A percentile compares a stretch with the other conserved stretches of the same genome.
phyloP scores from a whole-genome alignment of 2,797 vertebrate genomes.

The Syndactyla subalaris region DNA sequence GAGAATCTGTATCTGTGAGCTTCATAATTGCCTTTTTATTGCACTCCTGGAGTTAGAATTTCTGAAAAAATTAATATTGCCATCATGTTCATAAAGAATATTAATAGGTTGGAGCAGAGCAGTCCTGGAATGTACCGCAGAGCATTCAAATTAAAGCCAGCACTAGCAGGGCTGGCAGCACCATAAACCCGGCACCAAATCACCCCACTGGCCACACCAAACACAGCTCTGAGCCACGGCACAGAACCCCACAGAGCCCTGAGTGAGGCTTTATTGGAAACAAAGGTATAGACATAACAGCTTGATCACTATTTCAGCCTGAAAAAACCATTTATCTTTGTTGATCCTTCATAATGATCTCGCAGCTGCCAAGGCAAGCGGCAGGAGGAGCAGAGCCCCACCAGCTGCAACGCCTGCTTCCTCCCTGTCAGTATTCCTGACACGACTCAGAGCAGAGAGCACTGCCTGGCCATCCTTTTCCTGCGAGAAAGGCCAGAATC shows the following conservation, averaged over 20 bases:
- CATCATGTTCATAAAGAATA: neutral
- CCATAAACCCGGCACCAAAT: neutral
- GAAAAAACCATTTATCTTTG: neutral
- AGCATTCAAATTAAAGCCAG: neutral
- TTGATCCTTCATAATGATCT: neutral
- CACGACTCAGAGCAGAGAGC: fast-evolving
- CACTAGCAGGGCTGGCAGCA: neutral
- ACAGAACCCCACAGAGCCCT: neutral
- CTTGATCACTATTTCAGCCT: neutral
- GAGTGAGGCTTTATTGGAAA: neutral
- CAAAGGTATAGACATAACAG: neutral
- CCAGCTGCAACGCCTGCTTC: fast-evolving
- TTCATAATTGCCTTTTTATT: slow-evolving; percentile 38
- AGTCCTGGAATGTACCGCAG: neutral
- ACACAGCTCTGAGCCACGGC: neutral
- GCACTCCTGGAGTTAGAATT: neutral
- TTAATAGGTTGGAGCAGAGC: neutral
- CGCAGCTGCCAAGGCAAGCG: neutral
- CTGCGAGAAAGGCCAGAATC: too few relatives aligned
- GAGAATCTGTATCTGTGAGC: neutral
- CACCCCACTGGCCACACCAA: neutral
- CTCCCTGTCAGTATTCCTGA: neutral
- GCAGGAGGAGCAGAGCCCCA: neutral
- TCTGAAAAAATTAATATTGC: slow-evolving; percentile 41
- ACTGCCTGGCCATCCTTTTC: neutral